A percentile compares a stretch with the other conserved stretches of the same genome.
Conservation (phyloP, 2,888 invertebrate species). For the Ectobius pallidus region DNA sequence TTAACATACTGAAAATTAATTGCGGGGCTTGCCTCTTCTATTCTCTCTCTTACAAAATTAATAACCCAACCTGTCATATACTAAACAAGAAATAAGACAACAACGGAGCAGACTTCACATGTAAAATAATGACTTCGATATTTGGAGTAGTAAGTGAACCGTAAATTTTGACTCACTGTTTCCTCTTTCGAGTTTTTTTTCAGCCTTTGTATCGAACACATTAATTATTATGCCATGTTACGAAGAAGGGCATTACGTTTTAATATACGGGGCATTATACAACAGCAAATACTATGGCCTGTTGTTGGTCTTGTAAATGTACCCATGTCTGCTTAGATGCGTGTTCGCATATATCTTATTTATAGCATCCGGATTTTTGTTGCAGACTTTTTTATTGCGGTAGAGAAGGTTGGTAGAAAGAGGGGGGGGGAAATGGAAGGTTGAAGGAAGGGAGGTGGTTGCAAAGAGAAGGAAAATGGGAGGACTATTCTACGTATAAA, state of each 20-base stretch:
- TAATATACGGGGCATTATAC: constrained; percentile 3
- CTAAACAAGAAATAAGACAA: too few relatives aligned
- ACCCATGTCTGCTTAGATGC: neutral
- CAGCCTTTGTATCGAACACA: neutral
- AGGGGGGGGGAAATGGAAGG: neutral
- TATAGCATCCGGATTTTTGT: constrained; percentile 21
- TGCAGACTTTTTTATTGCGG: neutral
- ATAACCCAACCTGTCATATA: too few relatives aligned
- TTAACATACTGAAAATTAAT: too few relatives aligned
- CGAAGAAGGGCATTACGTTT: neutral
- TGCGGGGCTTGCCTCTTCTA: too few relatives aligned
- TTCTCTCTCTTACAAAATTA: too few relatives aligned
- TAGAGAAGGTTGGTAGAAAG: neutral
- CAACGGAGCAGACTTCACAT: too few relatives aligned
- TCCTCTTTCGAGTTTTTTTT: neutral
- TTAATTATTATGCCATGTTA: constrained; percentile 10
- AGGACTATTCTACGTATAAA: neutral
- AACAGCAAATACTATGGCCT: neutral
- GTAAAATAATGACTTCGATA: too few relatives aligned
- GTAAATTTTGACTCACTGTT: constrained; percentile 1
- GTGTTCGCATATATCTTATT: constrained; percentile 1
- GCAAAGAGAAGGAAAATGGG: neutral
- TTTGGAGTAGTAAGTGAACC: too few relatives aligned
- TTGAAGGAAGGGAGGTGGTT: neutral
- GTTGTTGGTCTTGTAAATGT: constrained; percentile 11